These are phyloP conservation scores for Tachycineta bicolor DNA, from an alignment of 2,113 vertebrate species.

Conservation along the genomic window DNA sequence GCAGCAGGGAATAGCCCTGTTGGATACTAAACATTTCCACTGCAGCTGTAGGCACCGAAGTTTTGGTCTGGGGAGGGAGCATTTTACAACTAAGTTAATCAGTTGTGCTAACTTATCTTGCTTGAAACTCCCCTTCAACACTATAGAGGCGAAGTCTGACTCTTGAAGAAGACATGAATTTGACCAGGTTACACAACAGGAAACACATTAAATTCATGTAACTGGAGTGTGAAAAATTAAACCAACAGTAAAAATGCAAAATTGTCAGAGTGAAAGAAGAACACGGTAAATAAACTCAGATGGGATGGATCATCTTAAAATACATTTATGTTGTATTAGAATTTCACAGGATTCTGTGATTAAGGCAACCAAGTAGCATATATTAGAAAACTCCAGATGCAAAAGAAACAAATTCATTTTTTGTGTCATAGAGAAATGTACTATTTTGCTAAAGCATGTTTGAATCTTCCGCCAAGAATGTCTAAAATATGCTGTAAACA, in stretches of 20 bases:
- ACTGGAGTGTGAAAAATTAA: background rate
- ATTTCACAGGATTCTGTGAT: background rate
- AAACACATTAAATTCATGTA: background rate
- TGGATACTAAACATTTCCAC: background rate
- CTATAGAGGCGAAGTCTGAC: background rate
- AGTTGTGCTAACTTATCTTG: background rate
- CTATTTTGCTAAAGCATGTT: background rate
- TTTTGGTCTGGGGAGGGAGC: background rate
- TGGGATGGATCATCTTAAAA: background rate
- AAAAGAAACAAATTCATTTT: background rate
- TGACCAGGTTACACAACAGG: background rate
- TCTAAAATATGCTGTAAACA: background rate
- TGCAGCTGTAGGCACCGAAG: accelerated
- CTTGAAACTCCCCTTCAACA: background rate
- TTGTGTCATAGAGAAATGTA: background rate
- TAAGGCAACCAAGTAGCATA: background rate
- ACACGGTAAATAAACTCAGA: background rate
- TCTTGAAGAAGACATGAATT: background rate
- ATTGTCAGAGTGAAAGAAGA: background rate
- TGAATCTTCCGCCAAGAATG: background rate
- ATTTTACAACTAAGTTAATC: background rate
- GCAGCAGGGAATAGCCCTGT: background rate
- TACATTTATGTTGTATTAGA: background rate
- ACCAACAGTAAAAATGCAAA: background rate
- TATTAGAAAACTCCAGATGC: background rate